Evolutionary conservation across 2,113 vertebrate genomes (phyloP).

Genomic region (Elaphurus davidianus): DNA sequence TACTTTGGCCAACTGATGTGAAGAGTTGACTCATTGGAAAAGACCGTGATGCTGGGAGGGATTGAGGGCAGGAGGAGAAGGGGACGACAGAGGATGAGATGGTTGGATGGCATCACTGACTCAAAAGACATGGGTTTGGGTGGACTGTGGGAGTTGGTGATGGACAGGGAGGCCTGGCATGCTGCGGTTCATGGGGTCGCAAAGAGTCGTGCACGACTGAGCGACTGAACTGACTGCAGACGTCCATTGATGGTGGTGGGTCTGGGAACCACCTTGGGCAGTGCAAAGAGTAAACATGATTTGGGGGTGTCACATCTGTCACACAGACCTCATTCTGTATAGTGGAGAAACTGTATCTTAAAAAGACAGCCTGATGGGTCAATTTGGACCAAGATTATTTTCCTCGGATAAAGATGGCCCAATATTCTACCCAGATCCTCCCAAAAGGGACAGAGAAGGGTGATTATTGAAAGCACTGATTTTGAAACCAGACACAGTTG

Average conservation of each 20-base stretch:
- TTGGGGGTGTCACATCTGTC: background rate
- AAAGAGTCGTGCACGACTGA: rapidly evolving
- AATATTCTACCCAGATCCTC: background rate
- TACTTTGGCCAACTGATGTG: background rate
- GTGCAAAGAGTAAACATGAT: background rate
- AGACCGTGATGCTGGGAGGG: background rate
- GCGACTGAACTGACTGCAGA: background rate
- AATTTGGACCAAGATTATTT: background rate
- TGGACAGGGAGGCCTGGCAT: background rate
- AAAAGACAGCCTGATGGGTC: background rate
- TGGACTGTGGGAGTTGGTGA: background rate
- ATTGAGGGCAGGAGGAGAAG: background rate
- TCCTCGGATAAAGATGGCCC: background rate
- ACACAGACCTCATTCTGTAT: background rate
- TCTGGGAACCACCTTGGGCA: background rate
- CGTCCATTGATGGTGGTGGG: background rate
- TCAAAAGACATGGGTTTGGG: background rate
- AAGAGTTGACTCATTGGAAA: background rate
- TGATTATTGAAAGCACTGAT: background rate
- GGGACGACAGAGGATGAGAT: background rate
- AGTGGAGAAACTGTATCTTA: background rate
- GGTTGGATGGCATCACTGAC: background rate
- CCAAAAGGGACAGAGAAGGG: background rate
- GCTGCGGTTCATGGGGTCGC: background rate
- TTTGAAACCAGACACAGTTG: background rate